Percentiles rank a stretch among this genome's conserved stretches.
Evolutionary conservation across 1,140 invertebrate genomes (phyloP).

Genomic region (Adoxophyes honmai): DNA sequence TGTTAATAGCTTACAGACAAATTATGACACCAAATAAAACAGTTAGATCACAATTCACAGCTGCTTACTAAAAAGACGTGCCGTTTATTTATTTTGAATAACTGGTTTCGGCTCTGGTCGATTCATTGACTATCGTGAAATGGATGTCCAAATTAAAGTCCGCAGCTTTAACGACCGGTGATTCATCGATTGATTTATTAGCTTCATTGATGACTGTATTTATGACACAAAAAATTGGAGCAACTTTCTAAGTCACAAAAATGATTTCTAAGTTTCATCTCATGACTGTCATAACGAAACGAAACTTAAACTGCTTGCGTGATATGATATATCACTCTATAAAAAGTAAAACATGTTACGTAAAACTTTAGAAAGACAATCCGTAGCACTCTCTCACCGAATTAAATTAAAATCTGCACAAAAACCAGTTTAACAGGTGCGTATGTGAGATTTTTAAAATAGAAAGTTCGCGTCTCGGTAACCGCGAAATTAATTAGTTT

Average conservation of each 20-base stretch:
- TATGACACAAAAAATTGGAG: neutral
- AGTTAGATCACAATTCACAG: constrained; percentile 21
- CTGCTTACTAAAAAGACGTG: constrained; percentile 15
- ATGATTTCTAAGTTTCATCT: neutral
- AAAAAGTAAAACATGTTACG: constrained; percentile 22
- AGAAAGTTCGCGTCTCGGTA: constrained; percentile 45
- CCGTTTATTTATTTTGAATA: constrained; percentile 18
- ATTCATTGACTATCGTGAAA: neutral
- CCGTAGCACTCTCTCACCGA: constrained; percentile 34
- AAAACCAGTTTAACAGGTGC: constrained; percentile 27
- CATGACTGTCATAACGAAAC: neutral
- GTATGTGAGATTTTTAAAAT: constrained; percentile 44
- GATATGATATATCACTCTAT: constrained; percentile 2
- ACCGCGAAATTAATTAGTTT: constrained; percentile 25
- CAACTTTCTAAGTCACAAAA: constrained; percentile 4
- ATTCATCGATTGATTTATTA: constrained; percentile 5
- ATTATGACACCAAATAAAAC: constrained; percentile 27
- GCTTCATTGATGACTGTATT: neutral
- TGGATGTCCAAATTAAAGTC: neutral
- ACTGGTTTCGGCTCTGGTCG: constrained; percentile 16
- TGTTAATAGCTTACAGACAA: constrained; percentile 18
- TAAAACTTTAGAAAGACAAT: constrained; percentile 33
- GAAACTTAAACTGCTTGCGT: constrained; percentile 1
- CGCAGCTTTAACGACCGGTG: neutral
- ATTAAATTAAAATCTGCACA: constrained; percentile 36